Base-by-base conservation (phyloP, 2,888 invertebrate genomes). In the Microctonus hyperodae region DNA sequence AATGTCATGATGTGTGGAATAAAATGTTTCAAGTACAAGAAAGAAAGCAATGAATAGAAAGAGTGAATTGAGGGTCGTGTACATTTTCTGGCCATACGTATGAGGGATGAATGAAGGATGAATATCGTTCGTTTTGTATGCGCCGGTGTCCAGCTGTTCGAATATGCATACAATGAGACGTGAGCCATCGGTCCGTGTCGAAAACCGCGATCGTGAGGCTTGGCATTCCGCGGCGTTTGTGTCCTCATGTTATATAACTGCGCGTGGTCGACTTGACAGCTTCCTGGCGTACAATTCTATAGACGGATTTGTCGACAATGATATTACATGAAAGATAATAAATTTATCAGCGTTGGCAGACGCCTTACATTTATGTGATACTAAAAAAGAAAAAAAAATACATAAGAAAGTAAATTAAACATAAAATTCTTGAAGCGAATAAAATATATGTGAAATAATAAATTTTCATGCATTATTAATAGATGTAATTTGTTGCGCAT, bases 101-200 rank as follows among this genome's bases (percentile, higher is more conserved):
- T 70, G 74, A 73, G 73, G 66, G 72, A 70, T 72, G 70, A 11
- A 33, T 13, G 37, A 13, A 22, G 22, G 16, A 48, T 9, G 48
- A 48, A 9, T 59, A 59, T 1, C 50, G 50, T 60, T 25, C 50
- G 33, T 60, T 60, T 60, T 44, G 28, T 60, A n/a, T 11, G 33
- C 33, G 48, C 13, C 75, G 77, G 75, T 74, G 75, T 73, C 80
- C 81, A 80, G 79, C 79, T 81, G 81, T 79, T 76, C 73, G 60
- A 72, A 80, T 81, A 80, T 81, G 74, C 81, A 81, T 81, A 81
- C 81, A 81, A 81, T 81, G 78, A 76, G 74, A 74, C 74, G 75
- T 70, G 69, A 72, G 72, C 76, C 67, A 63, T 67, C 63, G 53
- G 67, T 58, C 67, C 66, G 40, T 48, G 56, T 64, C 37, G 65